phyloP scores from a whole-genome alignment of 1,140 invertebrate genomes.

The Acromyrmex charruanus region DNA sequence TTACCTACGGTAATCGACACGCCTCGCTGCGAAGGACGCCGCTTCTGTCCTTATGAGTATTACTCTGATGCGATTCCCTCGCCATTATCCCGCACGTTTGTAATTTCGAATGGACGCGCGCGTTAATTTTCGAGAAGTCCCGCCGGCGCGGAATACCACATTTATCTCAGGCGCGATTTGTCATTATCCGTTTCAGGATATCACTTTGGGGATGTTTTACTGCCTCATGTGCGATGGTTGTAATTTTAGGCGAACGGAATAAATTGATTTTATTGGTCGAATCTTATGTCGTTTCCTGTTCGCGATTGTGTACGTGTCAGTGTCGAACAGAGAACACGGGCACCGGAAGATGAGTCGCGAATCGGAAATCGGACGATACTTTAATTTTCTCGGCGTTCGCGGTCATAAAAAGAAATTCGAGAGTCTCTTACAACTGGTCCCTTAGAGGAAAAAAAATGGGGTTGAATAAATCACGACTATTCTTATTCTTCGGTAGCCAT shows the following conservation, averaged over 20 bases:
- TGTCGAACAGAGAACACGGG: not conserved
- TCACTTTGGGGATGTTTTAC: not conserved
- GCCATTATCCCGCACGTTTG: conserved; percentile 29
- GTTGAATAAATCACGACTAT: conserved; percentile 56
- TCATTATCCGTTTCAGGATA: conserved; percentile 7
- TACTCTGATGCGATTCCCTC: conserved; percentile 4
- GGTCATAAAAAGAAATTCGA: not conserved
- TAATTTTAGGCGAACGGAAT: conserved; percentile 15
- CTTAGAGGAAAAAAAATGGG: conserved; percentile 25
- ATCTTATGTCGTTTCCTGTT: not conserved
- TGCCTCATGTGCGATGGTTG: not conserved
- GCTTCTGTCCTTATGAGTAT: conserved; percentile 43
- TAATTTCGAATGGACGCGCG: conserved; percentile 28
- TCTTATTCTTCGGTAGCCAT: conserved; percentile 45
- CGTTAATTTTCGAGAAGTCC: conserved; percentile 1
- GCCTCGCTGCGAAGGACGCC: conserved; percentile 72
- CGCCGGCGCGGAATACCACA: not conserved
- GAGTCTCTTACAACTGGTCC: conserved; percentile 52
- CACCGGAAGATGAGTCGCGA: conserved; percentile 42
- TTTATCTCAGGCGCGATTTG: not conserved
- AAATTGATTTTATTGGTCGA: not conserved
- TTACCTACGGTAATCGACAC: conserved; percentile 78
- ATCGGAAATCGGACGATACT: conserved; percentile 58
- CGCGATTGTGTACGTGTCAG: not conserved
- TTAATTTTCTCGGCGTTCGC: conserved; percentile 3